phyloP scores from a whole-genome alignment of 2,797 vertebrate genomes.

The Strix occidentalis region DNA sequence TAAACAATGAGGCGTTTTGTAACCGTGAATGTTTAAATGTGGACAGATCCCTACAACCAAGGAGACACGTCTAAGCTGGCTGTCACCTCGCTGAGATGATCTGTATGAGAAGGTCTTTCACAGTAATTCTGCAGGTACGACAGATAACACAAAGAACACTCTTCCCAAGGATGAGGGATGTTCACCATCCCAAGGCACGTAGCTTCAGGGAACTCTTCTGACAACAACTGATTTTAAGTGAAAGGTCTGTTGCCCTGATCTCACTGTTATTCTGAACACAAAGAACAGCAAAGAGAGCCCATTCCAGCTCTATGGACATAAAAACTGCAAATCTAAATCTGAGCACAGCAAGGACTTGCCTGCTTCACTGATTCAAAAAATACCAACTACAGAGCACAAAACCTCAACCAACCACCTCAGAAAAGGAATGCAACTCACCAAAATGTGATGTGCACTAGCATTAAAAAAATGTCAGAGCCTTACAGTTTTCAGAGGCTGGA shows the following conservation, averaged over 20 bases:
- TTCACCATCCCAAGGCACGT: neutral
- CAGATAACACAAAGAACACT: neutral
- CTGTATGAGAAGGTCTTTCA: neutral
- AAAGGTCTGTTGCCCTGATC: neutral
- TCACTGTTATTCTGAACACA: neutral
- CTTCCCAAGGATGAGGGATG: neutral
- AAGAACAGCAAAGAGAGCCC: neutral
- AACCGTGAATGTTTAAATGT: neutral
- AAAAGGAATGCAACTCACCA: neutral
- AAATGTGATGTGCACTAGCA: neutral
- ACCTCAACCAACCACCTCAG: neutral
- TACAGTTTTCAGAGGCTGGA: neutral
- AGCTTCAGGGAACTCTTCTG: neutral
- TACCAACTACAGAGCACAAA: neutral
- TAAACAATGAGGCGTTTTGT: rapidly evolving
- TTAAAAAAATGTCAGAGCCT: neutral
- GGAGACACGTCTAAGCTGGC: rapidly evolving
- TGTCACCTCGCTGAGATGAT: neutral
- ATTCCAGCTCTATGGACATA: neutral
- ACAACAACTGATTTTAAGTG: neutral
- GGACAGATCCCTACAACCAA: neutral
- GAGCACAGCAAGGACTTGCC: neutral
- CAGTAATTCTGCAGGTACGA: neutral
- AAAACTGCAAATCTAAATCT: neutral
- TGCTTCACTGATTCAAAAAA: neutral